phyloP scores from a whole-genome alignment of 2,113 vertebrate genomes.

The Pristiophorus japonicus region DNA sequence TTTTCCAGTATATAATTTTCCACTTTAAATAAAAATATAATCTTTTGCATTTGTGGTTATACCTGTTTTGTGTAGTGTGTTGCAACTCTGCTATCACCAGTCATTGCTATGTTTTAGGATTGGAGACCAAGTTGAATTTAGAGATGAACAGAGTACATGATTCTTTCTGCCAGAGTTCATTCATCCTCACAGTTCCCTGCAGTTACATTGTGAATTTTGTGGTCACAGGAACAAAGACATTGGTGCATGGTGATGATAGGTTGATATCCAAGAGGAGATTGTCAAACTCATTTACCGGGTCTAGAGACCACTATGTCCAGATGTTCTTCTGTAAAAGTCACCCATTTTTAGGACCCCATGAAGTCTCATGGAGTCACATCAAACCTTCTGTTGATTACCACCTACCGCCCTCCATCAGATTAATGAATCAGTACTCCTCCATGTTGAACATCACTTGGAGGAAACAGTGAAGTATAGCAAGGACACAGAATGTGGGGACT shows the following conservation, averaged over 20 bases:
- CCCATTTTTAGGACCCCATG: background rate
- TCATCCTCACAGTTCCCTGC: background rate
- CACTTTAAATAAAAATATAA: background rate
- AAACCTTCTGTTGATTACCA: background rate
- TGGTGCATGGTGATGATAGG: background rate
- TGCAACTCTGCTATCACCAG: background rate
- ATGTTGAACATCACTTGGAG: background rate
- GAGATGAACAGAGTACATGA: background rate
- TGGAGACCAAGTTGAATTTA: background rate
- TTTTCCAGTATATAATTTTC: background rate
- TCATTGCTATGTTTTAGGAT: background rate
- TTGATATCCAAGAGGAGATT: background rate
- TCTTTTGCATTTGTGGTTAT: background rate
- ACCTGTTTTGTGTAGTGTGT: too few relatives aligned
- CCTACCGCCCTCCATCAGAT: background rate
- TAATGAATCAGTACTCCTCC: background rate
- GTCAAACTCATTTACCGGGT: background rate
- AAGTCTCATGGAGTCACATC: background rate
- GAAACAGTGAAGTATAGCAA: background rate
- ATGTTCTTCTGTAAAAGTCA: background rate
- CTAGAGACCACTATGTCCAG: background rate
- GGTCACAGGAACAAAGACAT: background rate
- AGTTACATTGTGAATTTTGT: background rate
- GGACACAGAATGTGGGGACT: background rate
- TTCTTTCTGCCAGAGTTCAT: background rate